Base-by-base conservation (phyloP, 2,888 invertebrate species). In the Plemyria rubiginata region DNA sequence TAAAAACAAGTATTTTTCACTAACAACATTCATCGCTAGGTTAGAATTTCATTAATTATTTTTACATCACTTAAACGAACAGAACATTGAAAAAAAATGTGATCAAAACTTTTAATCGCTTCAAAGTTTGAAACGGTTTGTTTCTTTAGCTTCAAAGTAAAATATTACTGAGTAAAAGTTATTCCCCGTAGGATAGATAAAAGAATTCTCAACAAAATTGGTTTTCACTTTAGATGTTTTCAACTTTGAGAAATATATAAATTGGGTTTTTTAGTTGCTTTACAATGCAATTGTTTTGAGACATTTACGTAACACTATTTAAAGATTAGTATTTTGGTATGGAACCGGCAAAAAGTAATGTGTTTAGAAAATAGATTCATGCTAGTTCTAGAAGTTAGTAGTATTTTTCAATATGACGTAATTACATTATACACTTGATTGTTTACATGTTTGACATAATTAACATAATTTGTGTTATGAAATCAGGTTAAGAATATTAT, bases 81-180 rank as follows among this genome's bases (percentile, higher is more conserved):
- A 11, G 3, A 38, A 38, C 11, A 11, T 38, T 32, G 15, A 50
- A 12, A 50, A 12, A 55, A 28, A 22, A 22, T 8, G 16, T 38
- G 32, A 55, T 36, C 13, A 15, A 29, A 51, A 45, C 48, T 52
- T 52, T 49, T 43, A 53, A 62, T 49, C 36, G 36, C 4, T 38
- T 38, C 36, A 38, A 38, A 38, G 36, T 38, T 38, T 13, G 43
- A 52, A 63, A 48, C 13, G 48, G n/a, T 52, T 55, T 53, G 43
- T 56, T 55, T 54, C 43, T 56, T 13, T 53, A 22, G 16, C 52
- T 60, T 60, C 63, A 49, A 55, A 60, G 53, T 41, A 28, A 49
- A 55, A 54, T 45, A 28, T 49, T 55, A 36, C 15, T 16, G 22
- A 60, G 54, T 22, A 49, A 46, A 55, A 50, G 50, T 56, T 41